Conservation (phyloP, 1,140 invertebrate genomes). For the Grapholita molesta region DNA sequence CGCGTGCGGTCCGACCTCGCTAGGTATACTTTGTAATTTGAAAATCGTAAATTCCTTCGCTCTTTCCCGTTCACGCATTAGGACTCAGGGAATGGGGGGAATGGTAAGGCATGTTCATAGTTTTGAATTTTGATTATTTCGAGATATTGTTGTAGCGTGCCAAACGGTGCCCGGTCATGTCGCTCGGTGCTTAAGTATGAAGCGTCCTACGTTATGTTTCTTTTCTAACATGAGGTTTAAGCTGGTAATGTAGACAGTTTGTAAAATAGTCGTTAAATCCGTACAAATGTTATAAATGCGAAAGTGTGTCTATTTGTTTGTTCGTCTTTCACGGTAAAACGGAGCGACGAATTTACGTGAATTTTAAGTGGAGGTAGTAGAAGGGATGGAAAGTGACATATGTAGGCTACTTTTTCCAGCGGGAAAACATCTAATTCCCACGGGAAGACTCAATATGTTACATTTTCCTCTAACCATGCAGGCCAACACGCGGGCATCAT, state of each 20-base stretch:
- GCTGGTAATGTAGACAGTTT: neutral
- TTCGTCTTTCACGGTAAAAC: no score
- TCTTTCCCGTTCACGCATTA: neutral
- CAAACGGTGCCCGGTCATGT: conserved; percentile 4
- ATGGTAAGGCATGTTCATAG: neutral
- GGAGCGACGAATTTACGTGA: no score
- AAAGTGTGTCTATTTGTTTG: no score
- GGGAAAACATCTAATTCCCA: no score
- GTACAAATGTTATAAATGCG: neutral
- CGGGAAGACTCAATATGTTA: no score
- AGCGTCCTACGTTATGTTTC: neutral
- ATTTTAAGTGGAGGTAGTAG: no score
- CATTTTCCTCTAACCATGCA: no score
- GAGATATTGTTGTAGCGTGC: neutral
- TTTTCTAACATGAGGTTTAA: neutral
- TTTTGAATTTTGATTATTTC: neutral
- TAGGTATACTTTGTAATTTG: conserved; percentile 38
- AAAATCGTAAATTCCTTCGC: neutral
- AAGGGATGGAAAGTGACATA: no score
- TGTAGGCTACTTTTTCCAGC: no score
- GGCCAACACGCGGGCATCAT: no score
- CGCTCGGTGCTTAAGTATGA: neutral
- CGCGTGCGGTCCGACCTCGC: conserved; percentile 40
- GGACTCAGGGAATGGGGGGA: neutral
- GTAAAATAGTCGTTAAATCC: neutral